A percentile compares a stretch with the other conserved stretches of the same genome.
These are phyloP conservation scores for Pterocles gutturalis DNA, from an alignment of 2,113 vertebrate species.

Conservation along the genomic window DNA sequence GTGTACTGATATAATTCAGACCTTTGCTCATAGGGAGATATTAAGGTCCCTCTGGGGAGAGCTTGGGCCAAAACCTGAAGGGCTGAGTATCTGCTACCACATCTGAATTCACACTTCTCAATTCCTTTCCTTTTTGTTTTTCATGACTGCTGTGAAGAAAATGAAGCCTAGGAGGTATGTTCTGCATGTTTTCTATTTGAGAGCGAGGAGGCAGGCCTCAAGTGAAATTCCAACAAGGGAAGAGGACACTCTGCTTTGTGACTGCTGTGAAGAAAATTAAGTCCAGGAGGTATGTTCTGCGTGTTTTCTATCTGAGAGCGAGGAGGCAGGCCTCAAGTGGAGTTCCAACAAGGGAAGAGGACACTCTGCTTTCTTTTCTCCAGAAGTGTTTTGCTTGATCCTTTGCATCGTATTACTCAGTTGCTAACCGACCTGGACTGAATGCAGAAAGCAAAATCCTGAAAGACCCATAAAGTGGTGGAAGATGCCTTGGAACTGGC, in stretches of 20 bases:
- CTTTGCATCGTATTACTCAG: not conserved
- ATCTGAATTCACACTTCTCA: not conserved
- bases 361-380: not conserved
- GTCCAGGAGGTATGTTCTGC: not conserved
- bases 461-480: accelerated
- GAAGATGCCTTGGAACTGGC: not conserved
- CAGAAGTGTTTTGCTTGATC: not conserved
- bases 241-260: not conserved
- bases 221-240: not conserved
- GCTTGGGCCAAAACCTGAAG: not conserved
- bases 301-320: not conserved
- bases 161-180: not conserved
- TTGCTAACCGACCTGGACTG: not conserved
- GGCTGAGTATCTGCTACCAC: not conserved
- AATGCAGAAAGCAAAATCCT: not conserved
- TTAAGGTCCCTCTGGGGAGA: not conserved
- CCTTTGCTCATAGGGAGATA: not conserved
- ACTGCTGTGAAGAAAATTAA: not conserved
- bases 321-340: not conserved
- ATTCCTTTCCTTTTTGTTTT: not conserved
- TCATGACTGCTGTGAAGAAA: not conserved
- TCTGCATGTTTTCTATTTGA: not conserved
- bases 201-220: not conserved
- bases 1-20: not conserved
- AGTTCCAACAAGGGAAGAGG: not conserved